phyloP scores from a whole-genome alignment of 2,797 vertebrate species.

The Decapterus maruadsi region DNA sequence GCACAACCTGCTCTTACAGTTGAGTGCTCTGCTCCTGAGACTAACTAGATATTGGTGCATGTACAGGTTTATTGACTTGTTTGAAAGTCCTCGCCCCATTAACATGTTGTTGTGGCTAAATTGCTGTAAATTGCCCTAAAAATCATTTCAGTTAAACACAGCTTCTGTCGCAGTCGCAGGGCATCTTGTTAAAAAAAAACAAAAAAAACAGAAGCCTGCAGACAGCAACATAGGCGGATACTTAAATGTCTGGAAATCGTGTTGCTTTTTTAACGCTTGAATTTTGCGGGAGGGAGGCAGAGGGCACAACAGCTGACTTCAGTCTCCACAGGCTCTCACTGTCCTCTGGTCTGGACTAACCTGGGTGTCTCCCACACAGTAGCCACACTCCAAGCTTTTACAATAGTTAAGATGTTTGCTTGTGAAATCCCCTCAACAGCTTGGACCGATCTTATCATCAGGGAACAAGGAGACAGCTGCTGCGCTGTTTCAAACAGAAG shows the following conservation, averaged over 20 bases:
- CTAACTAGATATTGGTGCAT: slow-evolving; percentile 5
- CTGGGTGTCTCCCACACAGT: slow-evolving; percentile 23
- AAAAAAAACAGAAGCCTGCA: not conserved
- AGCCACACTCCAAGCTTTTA: slow-evolving; percentile 42
- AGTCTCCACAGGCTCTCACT: slow-evolving; percentile 35
- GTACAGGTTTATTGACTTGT: slow-evolving; percentile 53
- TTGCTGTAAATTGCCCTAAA: slow-evolving; percentile 57
- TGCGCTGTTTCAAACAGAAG: not conserved
- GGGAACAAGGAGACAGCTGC: not conserved
- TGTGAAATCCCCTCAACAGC: slow-evolving; percentile 6
- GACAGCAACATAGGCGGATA: slow-evolving; percentile 53
- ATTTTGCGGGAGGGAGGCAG: not conserved
- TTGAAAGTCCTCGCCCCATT: slow-evolving; percentile 31
- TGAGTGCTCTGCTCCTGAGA: slow-evolving; percentile 23
- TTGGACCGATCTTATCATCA: not conserved
- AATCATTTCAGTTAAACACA: slow-evolving; percentile 52
- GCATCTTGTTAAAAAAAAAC: slow-evolving; percentile 39
- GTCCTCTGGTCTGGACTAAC: slow-evolving; percentile 24
- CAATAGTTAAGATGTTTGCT: slow-evolving; percentile 23
- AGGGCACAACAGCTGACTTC: slow-evolving; percentile 43
- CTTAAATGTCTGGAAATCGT: slow-evolving; percentile 34
- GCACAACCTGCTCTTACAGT: slow-evolving; percentile 13
- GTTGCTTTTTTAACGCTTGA: slow-evolving; percentile 2
- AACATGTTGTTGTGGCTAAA: slow-evolving; percentile 42
- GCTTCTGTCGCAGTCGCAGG: slow-evolving; percentile 19